Conservation (phyloP, 2,113 vertebrate species). For the Ameiurus melas region DNA sequence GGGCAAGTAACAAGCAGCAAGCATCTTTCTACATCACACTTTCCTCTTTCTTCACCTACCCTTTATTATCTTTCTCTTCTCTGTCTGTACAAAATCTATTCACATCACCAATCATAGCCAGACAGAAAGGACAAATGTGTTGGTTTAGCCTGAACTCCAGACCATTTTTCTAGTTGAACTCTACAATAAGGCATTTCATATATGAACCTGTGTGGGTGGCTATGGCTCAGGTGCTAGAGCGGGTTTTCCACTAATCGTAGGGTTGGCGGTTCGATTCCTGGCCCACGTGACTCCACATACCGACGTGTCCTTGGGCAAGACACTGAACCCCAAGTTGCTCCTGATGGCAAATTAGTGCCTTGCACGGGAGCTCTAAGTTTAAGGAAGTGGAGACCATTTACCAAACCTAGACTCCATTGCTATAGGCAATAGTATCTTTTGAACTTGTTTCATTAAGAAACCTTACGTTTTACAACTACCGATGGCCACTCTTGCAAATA, state of each 20-base stretch:
- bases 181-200: slow-evolving; percentile 8
- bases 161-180: slow-evolving; percentile 3
- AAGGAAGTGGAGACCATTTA: too few relatives aligned
- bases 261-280: too few relatives aligned
- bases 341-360: too few relatives aligned
- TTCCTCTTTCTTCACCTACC: slow-evolving; percentile 44
- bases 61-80: slow-evolving; percentile 39
- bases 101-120: neutral
- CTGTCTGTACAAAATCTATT: slow-evolving; percentile 19
- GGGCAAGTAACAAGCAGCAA: slow-evolving; percentile 56
- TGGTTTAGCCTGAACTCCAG: neutral
- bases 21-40: slow-evolving; percentile 57
- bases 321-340: too few relatives aligned
- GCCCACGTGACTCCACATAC: too few relatives aligned
- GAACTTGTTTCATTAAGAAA: neutral
- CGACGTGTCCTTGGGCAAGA: too few relatives aligned
- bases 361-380: too few relatives aligned
- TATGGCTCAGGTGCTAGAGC: too few relatives aligned
- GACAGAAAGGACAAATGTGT: slow-evolving; percentile 17
- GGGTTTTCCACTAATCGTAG: too few relatives aligned
- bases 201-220: neutral
- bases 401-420: neutral
- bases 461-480: neutral
- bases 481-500: too few relatives aligned
- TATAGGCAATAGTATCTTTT: neutral